A percentile compares a stretch with the other conserved stretches of the same genome.
Evolutionary conservation across 92 coral and sea anemone species (phyloP).

Genomic region (Epizoanthus rinbou): DNA sequence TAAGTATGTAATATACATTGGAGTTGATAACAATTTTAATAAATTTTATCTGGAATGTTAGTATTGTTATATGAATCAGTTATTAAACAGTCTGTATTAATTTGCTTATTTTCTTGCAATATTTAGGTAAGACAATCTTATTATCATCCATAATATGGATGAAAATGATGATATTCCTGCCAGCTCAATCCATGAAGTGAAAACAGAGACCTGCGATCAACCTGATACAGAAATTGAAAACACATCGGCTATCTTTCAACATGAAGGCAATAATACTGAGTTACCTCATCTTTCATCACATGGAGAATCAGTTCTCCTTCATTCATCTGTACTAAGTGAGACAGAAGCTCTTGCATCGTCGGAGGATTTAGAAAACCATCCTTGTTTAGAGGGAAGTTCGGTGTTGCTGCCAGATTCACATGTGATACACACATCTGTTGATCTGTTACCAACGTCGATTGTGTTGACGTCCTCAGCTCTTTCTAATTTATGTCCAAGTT

Average conservation of each 20-base stretch:
- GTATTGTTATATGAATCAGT: too few relatives aligned
- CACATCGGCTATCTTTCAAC: conserved; percentile 29
- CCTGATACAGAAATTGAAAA: conserved; percentile 25
- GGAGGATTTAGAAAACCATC: conserved; percentile 69
- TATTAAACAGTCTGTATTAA: too few relatives aligned
- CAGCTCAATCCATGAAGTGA: conserved; percentile 1
- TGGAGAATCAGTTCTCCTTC: conserved; percentile 36
- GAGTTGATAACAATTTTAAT: too few relatives aligned
- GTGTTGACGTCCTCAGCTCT: conserved; percentile 78
- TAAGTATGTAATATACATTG: too few relatives aligned
- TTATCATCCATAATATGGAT: conserved; percentile 10
- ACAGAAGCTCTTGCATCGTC: conserved; percentile 68
- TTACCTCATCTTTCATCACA: conserved; percentile 6
- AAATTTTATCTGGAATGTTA: too few relatives aligned
- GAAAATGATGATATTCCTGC: neutral
- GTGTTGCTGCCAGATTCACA: conserved; percentile 72
- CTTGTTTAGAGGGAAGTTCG: conserved; percentile 59
- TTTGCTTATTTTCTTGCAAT: neutral
- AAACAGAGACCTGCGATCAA: conserved; percentile 15
- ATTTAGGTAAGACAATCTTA: neutral
- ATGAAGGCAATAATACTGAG: conserved; percentile 29
- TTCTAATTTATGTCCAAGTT: conserved; percentile 62
- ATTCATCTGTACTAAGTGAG: conserved; percentile 66
- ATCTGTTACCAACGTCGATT: conserved; percentile 75
- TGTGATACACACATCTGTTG: conserved; percentile 65